Percentiles rank a stretch among this genome's conserved stretches.
Evolutionary conservation across 2,888 invertebrate species (phyloP).

Genomic region (Drosophila parthenogenetica): DNA sequence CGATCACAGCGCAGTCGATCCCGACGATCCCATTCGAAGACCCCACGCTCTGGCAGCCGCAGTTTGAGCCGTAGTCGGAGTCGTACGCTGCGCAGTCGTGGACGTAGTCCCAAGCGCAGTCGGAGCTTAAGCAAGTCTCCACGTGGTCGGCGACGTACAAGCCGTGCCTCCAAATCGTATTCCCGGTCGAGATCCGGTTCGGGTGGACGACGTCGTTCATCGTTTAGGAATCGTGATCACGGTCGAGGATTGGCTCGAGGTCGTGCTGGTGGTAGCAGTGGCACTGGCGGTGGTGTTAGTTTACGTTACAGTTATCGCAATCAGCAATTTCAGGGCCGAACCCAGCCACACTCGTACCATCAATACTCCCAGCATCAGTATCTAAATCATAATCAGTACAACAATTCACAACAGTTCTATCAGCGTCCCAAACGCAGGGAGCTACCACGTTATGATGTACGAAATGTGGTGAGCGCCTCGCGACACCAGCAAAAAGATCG

Average conservation of each 20-base stretch:
- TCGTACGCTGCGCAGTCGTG: slow-evolving; percentile 15
- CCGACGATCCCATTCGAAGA: slow-evolving; percentile 39
- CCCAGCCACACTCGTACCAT: slow-evolving; percentile 16
- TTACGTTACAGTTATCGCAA: slow-evolving; percentile 60
- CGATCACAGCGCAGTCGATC: slow-evolving; percentile 33
- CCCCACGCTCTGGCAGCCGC: slow-evolving; percentile 46
- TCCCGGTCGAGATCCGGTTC: slow-evolving; percentile 66
- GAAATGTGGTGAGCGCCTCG: slow-evolving; percentile 88
- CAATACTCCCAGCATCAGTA: slow-evolving; percentile 39
- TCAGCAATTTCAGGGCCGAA: slow-evolving; percentile 50
- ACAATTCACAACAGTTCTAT: slow-evolving; percentile 32
- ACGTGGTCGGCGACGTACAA: slow-evolving; percentile 51
- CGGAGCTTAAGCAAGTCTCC: slow-evolving; percentile 48
- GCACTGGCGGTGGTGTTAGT: slow-evolving; percentile 27
- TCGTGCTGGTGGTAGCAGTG: slow-evolving; percentile 39
- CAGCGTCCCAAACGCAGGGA: slow-evolving; percentile 89
- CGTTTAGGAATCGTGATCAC: slow-evolving; percentile 39
- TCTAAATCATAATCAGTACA: slow-evolving; percentile 29
- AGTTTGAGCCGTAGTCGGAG: slow-evolving; percentile 34
- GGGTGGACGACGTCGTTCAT: slow-evolving; percentile 29
- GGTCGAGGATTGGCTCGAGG: slow-evolving; percentile 25
- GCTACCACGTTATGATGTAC: slow-evolving; percentile 92
- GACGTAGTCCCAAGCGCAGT: slow-evolving; percentile 49
- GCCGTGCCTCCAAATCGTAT: slow-evolving; percentile 62
- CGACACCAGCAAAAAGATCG: slow-evolving; percentile 88